Evolutionary conservation across 2,797 vertebrate species (phyloP).

Genomic region (Schizopygopsis malacanthus): DNA sequence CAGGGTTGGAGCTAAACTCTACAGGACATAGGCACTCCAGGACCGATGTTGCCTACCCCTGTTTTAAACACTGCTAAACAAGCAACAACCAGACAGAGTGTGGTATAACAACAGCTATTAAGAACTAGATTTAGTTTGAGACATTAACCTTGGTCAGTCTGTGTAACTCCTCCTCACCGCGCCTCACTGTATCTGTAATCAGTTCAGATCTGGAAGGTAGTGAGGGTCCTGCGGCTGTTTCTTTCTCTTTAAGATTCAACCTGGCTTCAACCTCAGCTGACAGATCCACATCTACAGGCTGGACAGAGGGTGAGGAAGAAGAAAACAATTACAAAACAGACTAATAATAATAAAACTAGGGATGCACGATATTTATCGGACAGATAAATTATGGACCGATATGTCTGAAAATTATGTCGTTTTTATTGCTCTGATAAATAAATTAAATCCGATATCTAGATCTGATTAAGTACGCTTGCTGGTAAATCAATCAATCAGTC

Average conservation of each 20-base stretch:
- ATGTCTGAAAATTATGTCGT: too few relatives aligned
- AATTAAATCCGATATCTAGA: too few relatives aligned
- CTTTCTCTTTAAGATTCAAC: conserved; percentile 78
- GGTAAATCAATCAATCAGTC: too few relatives aligned
- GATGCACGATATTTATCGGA: too few relatives aligned
- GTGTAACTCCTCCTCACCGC: conserved; percentile 77
- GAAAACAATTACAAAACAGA: neutral
- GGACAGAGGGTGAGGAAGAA: conserved; percentile 3
- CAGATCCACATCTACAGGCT: conserved; percentile 74
- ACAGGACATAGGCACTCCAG: too few relatives aligned
- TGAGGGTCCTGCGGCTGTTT: conserved; percentile 61
- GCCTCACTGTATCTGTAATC: conserved; percentile 58
- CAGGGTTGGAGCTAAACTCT: too few relatives aligned
- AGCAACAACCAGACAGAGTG: neutral
- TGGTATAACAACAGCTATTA: neutral
- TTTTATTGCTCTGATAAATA: too few relatives aligned
- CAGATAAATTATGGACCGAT: too few relatives aligned
- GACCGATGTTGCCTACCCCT: too few relatives aligned
- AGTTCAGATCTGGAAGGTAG: conserved; percentile 37
- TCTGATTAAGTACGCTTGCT: too few relatives aligned
- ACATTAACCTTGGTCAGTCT: conserved; percentile 84
- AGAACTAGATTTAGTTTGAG: neutral
- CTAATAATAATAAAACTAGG: neutral
- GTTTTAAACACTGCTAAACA: neutral
- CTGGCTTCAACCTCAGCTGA: conserved; percentile 79